phyloP scores from a whole-genome alignment of 2,888 invertebrate species.

The Mimas tiliae region DNA sequence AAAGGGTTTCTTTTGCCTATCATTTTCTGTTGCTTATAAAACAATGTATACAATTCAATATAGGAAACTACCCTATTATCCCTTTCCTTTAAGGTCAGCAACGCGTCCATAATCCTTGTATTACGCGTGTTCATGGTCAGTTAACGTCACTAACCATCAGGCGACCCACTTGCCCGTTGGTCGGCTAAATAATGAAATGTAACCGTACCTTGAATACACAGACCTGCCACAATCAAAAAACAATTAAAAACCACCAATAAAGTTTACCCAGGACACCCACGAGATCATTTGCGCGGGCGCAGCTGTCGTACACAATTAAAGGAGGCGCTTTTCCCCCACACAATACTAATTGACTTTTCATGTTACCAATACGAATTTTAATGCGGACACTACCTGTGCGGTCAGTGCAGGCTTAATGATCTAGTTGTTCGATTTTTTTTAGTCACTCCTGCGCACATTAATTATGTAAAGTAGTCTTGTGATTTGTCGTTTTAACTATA shows the following conservation, averaged over 20 bases:
- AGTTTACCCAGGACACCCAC: constrained; percentile 57
- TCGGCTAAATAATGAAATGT: no score
- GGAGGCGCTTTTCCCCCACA: constrained; percentile 66
- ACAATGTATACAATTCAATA: no score
- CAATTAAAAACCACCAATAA: constrained; percentile 47
- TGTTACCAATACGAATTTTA: constrained; percentile 68
- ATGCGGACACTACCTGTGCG: constrained; percentile 54
- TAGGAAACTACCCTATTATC: no score
- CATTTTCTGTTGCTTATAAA: no score
- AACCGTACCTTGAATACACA: neutral
- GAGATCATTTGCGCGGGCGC: constrained; percentile 64
- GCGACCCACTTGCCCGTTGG: no score
- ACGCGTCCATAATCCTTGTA: no score
- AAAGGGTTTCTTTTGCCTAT: no score
- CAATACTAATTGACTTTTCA: constrained; percentile 83
- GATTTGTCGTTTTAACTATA: constrained; percentile 7
- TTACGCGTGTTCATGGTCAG: no score
- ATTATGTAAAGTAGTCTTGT: constrained; percentile 17
- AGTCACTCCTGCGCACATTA: constrained; percentile 4
- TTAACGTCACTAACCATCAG: no score
- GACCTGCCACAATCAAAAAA: constrained; percentile 27
- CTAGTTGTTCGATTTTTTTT: constrained; percentile 29
- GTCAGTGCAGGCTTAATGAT: constrained; percentile 45
- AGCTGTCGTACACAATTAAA: constrained; percentile 75
- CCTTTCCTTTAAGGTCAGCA: no score